phyloP scores from a whole-genome alignment of 53 echinoderm and acorn worm genomes.

The Henricia sp. region DNA sequence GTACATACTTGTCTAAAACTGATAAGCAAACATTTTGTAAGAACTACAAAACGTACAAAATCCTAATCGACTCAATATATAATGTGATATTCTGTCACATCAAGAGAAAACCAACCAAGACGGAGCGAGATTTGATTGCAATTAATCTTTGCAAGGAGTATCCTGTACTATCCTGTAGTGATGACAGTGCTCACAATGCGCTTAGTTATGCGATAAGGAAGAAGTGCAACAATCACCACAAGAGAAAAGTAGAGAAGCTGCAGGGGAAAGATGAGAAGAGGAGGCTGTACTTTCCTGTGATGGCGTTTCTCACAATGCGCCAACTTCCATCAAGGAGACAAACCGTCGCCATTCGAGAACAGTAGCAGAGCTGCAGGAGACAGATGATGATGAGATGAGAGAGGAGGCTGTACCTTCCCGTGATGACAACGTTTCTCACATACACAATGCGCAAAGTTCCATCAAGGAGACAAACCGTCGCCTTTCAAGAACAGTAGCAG shows the following conservation, averaged over 20 bases:
- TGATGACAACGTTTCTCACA: too few species aligned
- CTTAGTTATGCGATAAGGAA: constrained; percentile 29
- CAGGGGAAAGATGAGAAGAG: constrained; percentile 14
- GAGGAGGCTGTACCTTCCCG: too few species aligned
- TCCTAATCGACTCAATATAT: constrained; percentile 14
- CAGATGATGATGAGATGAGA: too few species aligned
- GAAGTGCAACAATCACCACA: constrained; percentile 30
- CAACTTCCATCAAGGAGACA: too few species aligned
- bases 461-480: background rate
- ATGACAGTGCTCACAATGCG: constrained; percentile 23
- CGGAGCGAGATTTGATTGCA: constrained; percentile 22
- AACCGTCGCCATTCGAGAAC: too few species aligned
- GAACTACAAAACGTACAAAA: constrained; percentile 27
- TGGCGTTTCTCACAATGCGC: background rate
- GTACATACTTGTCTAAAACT: constrained; percentile 30
- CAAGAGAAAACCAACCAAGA: constrained; percentile 38
- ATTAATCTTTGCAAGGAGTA: constrained; percentile 23
- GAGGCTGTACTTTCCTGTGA: constrained; percentile 31
- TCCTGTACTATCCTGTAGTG: constrained; percentile 26
- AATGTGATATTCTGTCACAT: constrained; percentile 21
- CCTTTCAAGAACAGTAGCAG: too few species aligned
- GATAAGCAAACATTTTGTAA: constrained; percentile 35
- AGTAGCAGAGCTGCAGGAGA: too few species aligned
- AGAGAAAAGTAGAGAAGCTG: constrained; percentile 11
- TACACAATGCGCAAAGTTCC: background rate